Conservation (phyloP, 2,113 vertebrate species). For the Sylvia atricapilla region DNA sequence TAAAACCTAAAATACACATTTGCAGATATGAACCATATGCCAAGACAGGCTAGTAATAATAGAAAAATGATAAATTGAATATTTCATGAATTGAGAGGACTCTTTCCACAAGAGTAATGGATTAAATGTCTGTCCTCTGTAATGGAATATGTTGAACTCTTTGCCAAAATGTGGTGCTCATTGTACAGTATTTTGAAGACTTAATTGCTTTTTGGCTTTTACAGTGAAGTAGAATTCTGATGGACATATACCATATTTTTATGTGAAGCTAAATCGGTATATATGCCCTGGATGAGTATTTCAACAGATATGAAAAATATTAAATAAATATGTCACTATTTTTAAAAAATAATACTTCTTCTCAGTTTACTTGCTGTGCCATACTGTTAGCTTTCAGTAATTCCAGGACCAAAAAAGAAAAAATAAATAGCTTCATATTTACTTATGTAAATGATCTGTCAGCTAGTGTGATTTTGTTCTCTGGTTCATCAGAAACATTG, state of each 20-base stretch:
- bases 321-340: constrained; percentile 40
- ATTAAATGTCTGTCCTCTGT: constrained; percentile 43
- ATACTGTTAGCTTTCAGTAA: constrained; percentile 2
- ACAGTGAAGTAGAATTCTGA: background rate
- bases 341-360: constrained; percentile 15
- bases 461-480: background rate
- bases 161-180: constrained; percentile 61
- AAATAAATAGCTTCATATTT: background rate
- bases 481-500: background rate
- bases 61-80: constrained; percentile 47
- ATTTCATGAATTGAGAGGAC: constrained; percentile 43
- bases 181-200: constrained; percentile 45
- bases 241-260: constrained; percentile 14
- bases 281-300: constrained; percentile 39
- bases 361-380: constrained; percentile 3
- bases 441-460: background rate
- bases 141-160: constrained; percentile 27
- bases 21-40: constrained; percentile 53
- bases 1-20: constrained; percentile 42
- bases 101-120: constrained; percentile 29
- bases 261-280: constrained; percentile 9
- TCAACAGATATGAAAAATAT: constrained; percentile 46
- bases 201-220: constrained; percentile 54
- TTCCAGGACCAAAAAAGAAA: background rate
- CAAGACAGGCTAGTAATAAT: background rate